Conservation (phyloP, 1,140 invertebrate genomes). For the Drosophila oshimai region DNA sequence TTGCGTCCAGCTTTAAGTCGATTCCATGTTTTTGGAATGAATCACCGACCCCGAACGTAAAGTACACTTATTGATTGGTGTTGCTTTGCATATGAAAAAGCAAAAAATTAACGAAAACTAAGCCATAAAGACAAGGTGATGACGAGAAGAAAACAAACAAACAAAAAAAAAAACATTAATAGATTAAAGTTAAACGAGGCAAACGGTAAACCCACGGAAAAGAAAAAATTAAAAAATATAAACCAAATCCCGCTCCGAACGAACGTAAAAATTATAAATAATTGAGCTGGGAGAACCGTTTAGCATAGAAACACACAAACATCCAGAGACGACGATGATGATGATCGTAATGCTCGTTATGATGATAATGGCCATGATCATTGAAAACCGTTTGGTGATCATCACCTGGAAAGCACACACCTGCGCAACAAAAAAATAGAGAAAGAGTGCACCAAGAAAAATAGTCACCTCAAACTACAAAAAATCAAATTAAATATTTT, state of each 20-base stretch:
- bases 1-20: conserved; percentile 48
- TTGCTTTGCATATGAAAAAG: conserved; percentile 59
- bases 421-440: background rate
- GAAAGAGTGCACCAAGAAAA: background rate
- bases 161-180: conserved; percentile 20
- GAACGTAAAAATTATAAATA: conserved; percentile 47
- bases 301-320: conserved; percentile 31
- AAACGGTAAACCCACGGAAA: conserved; percentile 65
- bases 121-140: conserved; percentile 20
- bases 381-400: conserved; percentile 28
- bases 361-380: conserved; percentile 18
- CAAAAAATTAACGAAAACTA: conserved; percentile 10
- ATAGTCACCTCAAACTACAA: too few relatives aligned
- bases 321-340: conserved; percentile 3
- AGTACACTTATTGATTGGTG: conserved; percentile 40
- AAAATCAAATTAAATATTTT: too few relatives aligned
- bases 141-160: background rate
- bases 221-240: conserved; percentile 12
- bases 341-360: conserved; percentile 4
- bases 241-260: conserved; percentile 22
- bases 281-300: conserved; percentile 39
- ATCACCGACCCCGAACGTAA: conserved; percentile 50
- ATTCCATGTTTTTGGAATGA: conserved; percentile 64
- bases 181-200: conserved; percentile 27
- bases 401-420: background rate